Conservation (phyloP, 2,113 vertebrate species). For the Oriolus oriolus region DNA sequence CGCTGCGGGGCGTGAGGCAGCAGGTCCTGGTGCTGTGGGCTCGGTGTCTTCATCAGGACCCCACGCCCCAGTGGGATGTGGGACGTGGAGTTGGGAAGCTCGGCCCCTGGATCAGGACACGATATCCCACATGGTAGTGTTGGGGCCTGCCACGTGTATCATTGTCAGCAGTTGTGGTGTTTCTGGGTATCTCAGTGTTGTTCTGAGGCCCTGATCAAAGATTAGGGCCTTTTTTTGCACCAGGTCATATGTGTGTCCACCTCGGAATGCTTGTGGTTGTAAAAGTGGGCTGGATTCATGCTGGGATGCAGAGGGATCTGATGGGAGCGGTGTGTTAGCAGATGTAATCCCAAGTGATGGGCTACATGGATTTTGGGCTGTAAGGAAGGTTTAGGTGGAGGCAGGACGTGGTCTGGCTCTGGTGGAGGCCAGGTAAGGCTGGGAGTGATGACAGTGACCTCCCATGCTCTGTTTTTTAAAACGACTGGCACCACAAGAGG, state of each 20-base stretch:
- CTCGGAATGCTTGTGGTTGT: fast-evolving
- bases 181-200: background rate
- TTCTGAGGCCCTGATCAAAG: background rate
- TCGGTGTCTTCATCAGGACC: background rate
- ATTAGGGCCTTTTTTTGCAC: background rate
- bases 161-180: fast-evolving
- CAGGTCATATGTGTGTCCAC: fast-evolving
- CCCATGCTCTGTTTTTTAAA: background rate
- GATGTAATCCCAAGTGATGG: background rate
- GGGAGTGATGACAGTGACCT: background rate
- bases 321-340: background rate
- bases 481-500: background rate
- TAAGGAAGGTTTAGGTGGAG: background rate
- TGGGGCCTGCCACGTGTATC: background rate
- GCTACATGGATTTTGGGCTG: background rate
- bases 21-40: background rate
- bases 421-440: background rate
- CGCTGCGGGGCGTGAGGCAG: background rate
- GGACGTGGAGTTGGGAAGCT: background rate
- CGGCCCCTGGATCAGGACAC: fast-evolving
- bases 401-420: background rate
- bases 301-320: background rate
- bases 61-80: fast-evolving
- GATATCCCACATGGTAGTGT: no score
- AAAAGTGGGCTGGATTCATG: background rate